phyloP scores from a whole-genome alignment of 2,888 invertebrate genomes.

The Branchipolynoe longqiensis region DNA sequence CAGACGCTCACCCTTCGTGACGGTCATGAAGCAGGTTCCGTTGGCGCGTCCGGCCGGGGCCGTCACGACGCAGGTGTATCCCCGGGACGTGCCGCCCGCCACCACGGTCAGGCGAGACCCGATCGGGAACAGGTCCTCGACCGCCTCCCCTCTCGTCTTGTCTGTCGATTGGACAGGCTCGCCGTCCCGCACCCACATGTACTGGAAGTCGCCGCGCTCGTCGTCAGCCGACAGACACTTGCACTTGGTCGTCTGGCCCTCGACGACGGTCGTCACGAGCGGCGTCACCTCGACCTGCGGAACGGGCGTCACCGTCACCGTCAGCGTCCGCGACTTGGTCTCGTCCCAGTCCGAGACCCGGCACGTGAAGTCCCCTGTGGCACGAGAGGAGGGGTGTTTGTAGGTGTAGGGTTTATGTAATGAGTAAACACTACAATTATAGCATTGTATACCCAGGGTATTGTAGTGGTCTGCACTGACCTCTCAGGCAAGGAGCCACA shows the following conservation, averaged over 20 bases:
- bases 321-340: slow-evolving; percentile 67
- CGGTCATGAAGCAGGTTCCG: slow-evolving; percentile 32
- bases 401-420: no score
- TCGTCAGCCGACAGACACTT: slow-evolving; percentile 75
- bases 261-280: slow-evolving; percentile 69
- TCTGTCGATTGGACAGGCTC: slow-evolving; percentile 60
- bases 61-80: slow-evolving; percentile 73
- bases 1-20: slow-evolving; percentile 23
- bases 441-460: no score
- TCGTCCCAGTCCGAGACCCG: slow-evolving; percentile 71
- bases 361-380: slow-evolving; percentile 73
- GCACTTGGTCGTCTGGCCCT: slow-evolving; percentile 68
- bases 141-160: slow-evolving; percentile 66
- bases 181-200: slow-evolving; percentile 11
- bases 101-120: slow-evolving; percentile 73
- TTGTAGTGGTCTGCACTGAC: no score
- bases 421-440: no score
- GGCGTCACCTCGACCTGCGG: slow-evolving; percentile 75
- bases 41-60: slow-evolving; percentile 45
- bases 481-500: no score
- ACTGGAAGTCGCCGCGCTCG: slow-evolving; percentile 70
- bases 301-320: slow-evolving; percentile 72
- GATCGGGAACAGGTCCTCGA: slow-evolving; percentile 74
- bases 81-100: slow-evolving; percentile 64
- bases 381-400: no score